Percentiles rank a stretch among this genome's conserved stretches.
Evolutionary conservation across 2,797 vertebrate genomes (phyloP).

Genomic region (Enoplosus armatus): DNA sequence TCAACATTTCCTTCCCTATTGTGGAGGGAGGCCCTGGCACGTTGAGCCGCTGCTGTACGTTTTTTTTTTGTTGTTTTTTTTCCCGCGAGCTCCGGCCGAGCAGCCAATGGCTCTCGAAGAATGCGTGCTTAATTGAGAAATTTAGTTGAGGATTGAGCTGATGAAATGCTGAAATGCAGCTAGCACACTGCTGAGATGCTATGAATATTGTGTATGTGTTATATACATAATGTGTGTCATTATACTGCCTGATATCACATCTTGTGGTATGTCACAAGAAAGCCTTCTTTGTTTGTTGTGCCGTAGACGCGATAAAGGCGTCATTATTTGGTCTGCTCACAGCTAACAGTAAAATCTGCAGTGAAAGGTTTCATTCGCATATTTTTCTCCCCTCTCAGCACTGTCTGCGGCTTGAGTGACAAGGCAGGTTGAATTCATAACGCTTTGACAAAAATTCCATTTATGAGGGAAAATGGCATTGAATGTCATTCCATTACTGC

Average conservation of each 20-base stretch:
- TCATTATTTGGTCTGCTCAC: slow-evolving; percentile 77
- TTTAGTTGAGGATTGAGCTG: slow-evolving; percentile 65
- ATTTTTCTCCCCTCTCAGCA: slow-evolving; percentile 76
- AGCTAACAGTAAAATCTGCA: slow-evolving; percentile 74
- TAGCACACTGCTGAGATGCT: slow-evolving; percentile 48
- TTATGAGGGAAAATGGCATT: slow-evolving; percentile 80
- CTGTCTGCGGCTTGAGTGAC: slow-evolving; percentile 76
- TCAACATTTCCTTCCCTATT: slow-evolving; percentile 83
- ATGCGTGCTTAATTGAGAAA: slow-evolving; percentile 83
- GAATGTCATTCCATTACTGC: slow-evolving; percentile 82
- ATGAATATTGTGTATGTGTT: slow-evolving; percentile 63
- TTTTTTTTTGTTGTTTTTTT: slow-evolving; percentile 30
- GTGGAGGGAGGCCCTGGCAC: slow-evolving; percentile 72
- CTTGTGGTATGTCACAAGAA: slow-evolving; percentile 77
- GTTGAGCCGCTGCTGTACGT: slow-evolving; percentile 44
- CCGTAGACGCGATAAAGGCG: slow-evolving; percentile 72
- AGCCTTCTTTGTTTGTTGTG: slow-evolving; percentile 78
- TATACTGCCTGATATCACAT: slow-evolving; percentile 72
- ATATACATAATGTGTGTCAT: slow-evolving; percentile 73
- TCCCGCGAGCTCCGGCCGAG: slow-evolving; percentile 51
- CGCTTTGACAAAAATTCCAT: slow-evolving; percentile 80
- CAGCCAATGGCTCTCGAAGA: slow-evolving; percentile 76
- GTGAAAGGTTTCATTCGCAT: slow-evolving; percentile 79
- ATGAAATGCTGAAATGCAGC: slow-evolving; percentile 66
- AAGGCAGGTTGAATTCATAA: slow-evolving; percentile 81